A percentile compares a stretch with the other conserved stretches of the same genome.
Evolutionary conservation across 2,113 vertebrate genomes (phyloP).

Genomic region (Acrocephalus kingi): DNA sequence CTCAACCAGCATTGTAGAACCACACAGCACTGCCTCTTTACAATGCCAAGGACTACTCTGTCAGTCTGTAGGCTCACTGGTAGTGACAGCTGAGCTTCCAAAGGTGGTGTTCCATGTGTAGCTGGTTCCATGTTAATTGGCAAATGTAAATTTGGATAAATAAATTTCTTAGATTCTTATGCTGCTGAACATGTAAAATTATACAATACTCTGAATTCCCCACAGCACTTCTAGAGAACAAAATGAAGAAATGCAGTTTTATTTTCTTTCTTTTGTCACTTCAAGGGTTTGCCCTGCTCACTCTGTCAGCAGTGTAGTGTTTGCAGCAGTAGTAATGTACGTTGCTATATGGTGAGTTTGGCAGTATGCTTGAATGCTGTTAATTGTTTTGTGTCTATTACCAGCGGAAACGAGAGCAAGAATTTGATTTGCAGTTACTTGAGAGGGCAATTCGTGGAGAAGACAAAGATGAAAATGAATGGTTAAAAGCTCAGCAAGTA

Average conservation of each 20-base stretch:
- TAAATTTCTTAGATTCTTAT: neutral
- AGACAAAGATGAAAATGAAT: constrained; percentile 86
- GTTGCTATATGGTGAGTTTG: neutral
- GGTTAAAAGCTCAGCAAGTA: constrained; percentile 82
- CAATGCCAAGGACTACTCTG: neutral
- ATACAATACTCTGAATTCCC: neutral
- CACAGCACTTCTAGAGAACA: neutral
- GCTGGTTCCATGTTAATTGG: neutral
- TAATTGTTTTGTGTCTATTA: constrained; percentile 77
- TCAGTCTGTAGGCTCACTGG: neutral
- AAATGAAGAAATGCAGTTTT: neutral
- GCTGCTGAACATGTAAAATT: neutral
- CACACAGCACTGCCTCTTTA: neutral
- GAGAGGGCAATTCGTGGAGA: constrained; percentile 88
- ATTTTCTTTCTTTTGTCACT: neutral
- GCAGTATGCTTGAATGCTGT: constrained; percentile 18
- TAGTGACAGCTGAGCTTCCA: neutral
- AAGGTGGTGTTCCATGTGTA: neutral
- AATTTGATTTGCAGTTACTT: constrained; percentile 97
- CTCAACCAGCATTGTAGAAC: neutral
- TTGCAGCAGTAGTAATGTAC: neutral
- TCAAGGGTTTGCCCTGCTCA: neutral
- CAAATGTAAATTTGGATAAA: neutral
- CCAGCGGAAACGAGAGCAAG: constrained; percentile 97
- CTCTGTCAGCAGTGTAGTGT: neutral